Evolutionary conservation across 2,797 vertebrate species (phyloP).

Genomic region (Catharus ustulatus): DNA sequence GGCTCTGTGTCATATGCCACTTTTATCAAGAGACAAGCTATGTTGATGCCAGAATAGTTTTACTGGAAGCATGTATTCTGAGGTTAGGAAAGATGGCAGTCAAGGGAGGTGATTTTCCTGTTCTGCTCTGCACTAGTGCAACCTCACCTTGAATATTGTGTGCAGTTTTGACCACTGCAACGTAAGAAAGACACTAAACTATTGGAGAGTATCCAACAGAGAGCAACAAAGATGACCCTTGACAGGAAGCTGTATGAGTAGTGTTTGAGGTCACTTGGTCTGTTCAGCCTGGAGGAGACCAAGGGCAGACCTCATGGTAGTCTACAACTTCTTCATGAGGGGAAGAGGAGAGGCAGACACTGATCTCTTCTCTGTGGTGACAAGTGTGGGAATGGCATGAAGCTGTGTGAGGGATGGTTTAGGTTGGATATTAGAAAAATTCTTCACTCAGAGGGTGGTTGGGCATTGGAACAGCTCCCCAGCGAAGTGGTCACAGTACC

Average conservation of each 20-base stretch:
- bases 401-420: not conserved
- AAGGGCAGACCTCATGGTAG: not conserved
- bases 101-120: not conserved
- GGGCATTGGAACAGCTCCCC: not conserved
- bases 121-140: not conserved
- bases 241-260: not conserved
- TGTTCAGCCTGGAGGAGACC: not conserved
- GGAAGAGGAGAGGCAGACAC: not conserved
- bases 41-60: not conserved
- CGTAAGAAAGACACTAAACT: not conserved
- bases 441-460: not conserved
- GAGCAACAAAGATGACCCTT: not conserved
- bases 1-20: not conserved
- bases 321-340: not conserved
- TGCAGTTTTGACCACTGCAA: not conserved
- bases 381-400: not conserved
- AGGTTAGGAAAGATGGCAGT: not conserved
- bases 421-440: not conserved
- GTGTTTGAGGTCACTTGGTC: not conserved
- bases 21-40: not conserved
- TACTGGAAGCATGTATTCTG: not conserved
- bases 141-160: not conserved
- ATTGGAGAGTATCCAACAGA: not conserved
- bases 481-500: not conserved
- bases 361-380: not conserved